Percentiles rank a stretch among this genome's conserved stretches.
phyloP scores from a whole-genome alignment of 2,797 vertebrate species.

The Mycteria americana region DNA sequence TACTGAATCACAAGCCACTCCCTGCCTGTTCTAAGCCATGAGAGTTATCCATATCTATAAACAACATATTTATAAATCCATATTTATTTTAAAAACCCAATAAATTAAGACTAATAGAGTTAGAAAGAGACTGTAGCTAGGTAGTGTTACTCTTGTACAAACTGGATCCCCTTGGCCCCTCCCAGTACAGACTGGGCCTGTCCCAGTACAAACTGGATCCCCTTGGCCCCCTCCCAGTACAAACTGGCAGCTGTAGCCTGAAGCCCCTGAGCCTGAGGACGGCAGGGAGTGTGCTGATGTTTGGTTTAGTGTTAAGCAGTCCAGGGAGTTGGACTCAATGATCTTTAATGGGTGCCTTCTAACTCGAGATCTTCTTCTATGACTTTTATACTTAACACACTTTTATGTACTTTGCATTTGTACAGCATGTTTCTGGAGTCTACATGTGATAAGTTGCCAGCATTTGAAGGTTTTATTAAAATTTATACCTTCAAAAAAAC shows the following conservation, averaged over 20 bases:
- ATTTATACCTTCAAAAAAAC: neutral
- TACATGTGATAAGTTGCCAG: neutral
- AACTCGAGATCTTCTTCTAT: neutral
- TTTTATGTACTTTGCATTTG: constrained; percentile 39
- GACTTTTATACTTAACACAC: neutral
- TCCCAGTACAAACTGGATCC: too few relatives aligned
- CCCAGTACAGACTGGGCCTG: too few relatives aligned
- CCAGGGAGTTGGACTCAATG: neutral
- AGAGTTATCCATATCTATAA: neutral
- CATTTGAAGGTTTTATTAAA: constrained; percentile 8
- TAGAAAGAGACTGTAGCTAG: neutral
- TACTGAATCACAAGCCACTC: neutral
- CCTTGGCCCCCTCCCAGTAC: too few relatives aligned
- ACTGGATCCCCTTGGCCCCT: neutral
- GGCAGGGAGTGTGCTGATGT: neutral
- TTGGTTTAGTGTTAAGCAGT: neutral
- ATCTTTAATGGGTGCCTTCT: neutral
- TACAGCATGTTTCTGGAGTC: neutral
- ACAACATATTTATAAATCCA: too few relatives aligned
- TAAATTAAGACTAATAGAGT: neutral
- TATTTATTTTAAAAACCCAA: too few relatives aligned
- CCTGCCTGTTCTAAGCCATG: neutral
- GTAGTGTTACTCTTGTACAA: neutral
- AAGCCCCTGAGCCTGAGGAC: neutral
- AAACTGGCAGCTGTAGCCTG: neutral